A percentile compares a stretch with the other conserved stretches of the same genome.
These are phyloP conservation scores for Operophtera brumata DNA, from an alignment of 2,888 invertebrate species.

Conservation along the genomic window DNA sequence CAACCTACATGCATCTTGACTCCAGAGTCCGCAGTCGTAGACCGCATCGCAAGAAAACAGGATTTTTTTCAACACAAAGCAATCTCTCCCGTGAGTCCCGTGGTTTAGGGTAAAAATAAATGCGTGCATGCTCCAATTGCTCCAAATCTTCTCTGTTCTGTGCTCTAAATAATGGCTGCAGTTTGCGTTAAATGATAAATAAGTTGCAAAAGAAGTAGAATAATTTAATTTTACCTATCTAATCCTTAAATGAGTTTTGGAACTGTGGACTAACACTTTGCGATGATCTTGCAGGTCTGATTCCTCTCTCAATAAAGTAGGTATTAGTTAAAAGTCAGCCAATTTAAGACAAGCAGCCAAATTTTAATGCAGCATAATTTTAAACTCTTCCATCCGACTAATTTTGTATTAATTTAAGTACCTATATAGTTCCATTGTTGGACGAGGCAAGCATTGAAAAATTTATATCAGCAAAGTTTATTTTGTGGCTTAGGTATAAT, in stretches of 20 bases:
- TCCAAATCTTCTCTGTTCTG: constrained; percentile 33
- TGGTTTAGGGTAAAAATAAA: constrained; percentile 33
- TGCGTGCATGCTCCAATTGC: too few species aligned
- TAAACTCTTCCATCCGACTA: background rate
- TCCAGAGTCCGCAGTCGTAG: constrained; percentile 4
- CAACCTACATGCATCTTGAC: constrained; percentile 15
- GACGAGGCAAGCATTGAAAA: background rate
- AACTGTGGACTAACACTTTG: too few species aligned
- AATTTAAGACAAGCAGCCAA: too few species aligned
- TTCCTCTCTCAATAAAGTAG: too few species aligned
- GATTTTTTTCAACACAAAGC: constrained; percentile 19
- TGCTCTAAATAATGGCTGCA: constrained; percentile 18
- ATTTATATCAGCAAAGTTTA: background rate
- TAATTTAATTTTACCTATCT: background rate
- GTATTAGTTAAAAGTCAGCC: too few species aligned
- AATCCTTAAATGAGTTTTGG: too few species aligned
- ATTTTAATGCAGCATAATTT: background rate
- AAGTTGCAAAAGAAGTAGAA: background rate
- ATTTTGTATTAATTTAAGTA: background rate
- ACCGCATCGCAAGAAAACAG: constrained; percentile 17
- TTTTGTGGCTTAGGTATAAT: background rate
- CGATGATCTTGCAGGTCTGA: too few species aligned
- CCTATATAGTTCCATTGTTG: background rate
- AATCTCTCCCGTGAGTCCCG: constrained; percentile 5
- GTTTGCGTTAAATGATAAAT: constrained; percentile 22